Base-by-base conservation (phyloP, 1,140 invertebrate genomes). In the Tetramorium alpestre region DNA sequence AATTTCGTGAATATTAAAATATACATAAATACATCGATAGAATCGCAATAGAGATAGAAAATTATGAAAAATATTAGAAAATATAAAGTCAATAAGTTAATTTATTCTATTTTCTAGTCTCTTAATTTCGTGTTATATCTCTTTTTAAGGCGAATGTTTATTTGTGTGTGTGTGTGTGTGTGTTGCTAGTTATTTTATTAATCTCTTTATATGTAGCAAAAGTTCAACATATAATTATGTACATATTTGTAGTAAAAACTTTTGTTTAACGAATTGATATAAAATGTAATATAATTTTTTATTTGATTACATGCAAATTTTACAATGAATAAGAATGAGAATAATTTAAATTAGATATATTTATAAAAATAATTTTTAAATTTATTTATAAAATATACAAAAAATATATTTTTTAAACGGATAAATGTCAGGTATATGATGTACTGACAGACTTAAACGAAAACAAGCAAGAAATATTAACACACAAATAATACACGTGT, bases 51-150 rank as follows among this genome's bases (percentile, higher is more conserved):
- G 16, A 22, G 33, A 47, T 38, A 64, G 16, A 22, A 6, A 11
- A 78, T 16, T 38, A 80, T 65, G 18, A 11, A 65, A 65, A 47
- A 67, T 80, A 64, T 78, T 80, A 67, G 47, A 47, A 41, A 60
- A 22, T 58, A 76, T 60, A 76, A 41, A 60, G 44, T 76, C 16
- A 60, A 8, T 76, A 25, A 22, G 54, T 60, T 44, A 44, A 25
- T 60, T 22, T n/a, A 56, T 38, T 56, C 5, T 22, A 6, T 22
- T 76, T 60, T 5, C 38, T 56, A 41, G 7, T 38, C 18, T 65
- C 8, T 65, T 10, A 22, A 76, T 25, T 4, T 22, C 28, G 2
- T 22, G 28, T 51, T 1, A 3, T 3, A 38, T 73, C 1, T 28
- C 5, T 28, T 76, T 60, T 76, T 76, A 1, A 60, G 2, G 28